Conservation (phyloP, 2,797 vertebrate genomes). For the Tragelaphus oryx region DNA sequence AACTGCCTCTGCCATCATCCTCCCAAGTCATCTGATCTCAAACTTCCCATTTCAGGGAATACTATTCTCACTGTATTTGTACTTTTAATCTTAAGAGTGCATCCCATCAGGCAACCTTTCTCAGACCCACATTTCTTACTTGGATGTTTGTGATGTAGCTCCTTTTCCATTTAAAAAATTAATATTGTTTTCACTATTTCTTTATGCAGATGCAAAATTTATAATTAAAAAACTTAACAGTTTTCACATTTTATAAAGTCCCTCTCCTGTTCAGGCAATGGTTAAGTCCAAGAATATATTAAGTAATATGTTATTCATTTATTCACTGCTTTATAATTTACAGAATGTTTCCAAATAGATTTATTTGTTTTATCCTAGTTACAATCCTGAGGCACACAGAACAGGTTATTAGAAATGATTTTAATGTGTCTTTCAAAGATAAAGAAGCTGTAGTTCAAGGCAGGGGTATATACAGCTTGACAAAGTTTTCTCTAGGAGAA, state of each 20-base stretch:
- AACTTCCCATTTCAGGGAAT: background rate
- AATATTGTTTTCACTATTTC: background rate
- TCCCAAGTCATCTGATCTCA: conserved; percentile 35
- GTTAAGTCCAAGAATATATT: background rate
- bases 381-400: background rate
- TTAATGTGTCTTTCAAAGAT: conserved; percentile 29
- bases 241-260: background rate
- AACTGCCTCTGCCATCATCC: conserved; percentile 11
- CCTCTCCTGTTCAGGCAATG: background rate
- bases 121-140: background rate
- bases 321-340: conserved; percentile 24
- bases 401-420: background rate
- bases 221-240: background rate
- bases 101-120: background rate
- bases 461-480: background rate
- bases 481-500: background rate
- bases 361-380: conserved; percentile 26
- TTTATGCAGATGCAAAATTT: background rate
- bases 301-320: background rate
- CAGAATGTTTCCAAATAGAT: conserved; percentile 8
- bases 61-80: conserved; percentile 6
- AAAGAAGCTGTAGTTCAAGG: background rate
- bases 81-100: conserved; percentile 19
- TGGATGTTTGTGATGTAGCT: background rate
- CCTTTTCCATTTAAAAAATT: background rate